Conservation (phyloP, 1,140 invertebrate genomes). For the Ceratitis capitata region DNA sequence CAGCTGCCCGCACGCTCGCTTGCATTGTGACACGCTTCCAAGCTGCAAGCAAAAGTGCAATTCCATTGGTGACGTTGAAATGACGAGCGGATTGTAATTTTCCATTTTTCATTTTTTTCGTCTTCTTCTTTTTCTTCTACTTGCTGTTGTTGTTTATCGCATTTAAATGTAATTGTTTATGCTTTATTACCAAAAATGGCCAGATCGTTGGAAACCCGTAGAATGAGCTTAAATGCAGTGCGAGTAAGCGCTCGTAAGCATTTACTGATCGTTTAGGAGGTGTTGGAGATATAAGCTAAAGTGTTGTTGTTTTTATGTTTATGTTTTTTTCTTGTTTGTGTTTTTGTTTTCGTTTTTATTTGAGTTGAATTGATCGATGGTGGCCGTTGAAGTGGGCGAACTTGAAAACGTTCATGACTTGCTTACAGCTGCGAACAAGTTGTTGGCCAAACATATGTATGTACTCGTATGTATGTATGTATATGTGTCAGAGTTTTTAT, state of each 20-base stretch:
- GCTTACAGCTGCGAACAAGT: constrained; percentile 12
- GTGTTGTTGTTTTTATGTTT: background rate
- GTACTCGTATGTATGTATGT: too few species aligned
- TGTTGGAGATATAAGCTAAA: background rate
- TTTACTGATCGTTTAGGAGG: background rate
- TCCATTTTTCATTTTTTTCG: too few species aligned
- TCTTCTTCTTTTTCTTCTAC: background rate
- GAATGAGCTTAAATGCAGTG: background rate
- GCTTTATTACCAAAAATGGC: constrained; percentile 12
- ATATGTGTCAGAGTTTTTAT: too few species aligned
- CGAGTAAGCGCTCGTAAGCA: background rate
- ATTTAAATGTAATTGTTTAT: background rate
- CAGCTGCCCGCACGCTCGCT: too few species aligned
- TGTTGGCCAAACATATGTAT: too few species aligned
- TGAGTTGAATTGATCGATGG: background rate
- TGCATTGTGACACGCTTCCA: constrained; percentile 28
- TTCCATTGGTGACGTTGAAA: background rate
- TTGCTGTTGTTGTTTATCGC: background rate
- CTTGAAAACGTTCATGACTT: constrained; percentile 29
- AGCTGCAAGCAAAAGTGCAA: background rate
- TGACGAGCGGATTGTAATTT: background rate
- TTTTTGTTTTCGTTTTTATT: background rate
- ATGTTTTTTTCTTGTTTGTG: background rate
- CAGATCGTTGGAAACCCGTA: background rate
- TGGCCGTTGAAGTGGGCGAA: constrained; percentile 14